phyloP scores from a whole-genome alignment of 1,140 invertebrate species.

The Archivesica marissinica region DNA sequence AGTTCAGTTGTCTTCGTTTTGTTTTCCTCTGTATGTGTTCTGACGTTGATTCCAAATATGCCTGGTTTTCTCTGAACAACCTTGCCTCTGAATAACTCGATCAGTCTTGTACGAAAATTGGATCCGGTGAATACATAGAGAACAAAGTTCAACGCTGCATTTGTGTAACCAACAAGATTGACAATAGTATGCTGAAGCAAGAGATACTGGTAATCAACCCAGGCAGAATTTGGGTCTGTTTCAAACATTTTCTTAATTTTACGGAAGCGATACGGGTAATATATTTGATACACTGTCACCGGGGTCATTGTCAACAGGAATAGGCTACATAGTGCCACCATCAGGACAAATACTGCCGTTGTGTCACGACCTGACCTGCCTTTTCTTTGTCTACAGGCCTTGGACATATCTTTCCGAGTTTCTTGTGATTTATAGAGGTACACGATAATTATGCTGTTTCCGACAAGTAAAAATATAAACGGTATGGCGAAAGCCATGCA shows the following conservation, averaged over 20 bases:
- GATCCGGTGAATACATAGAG: constrained; percentile 44
- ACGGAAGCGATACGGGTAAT: neutral
- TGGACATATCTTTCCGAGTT: neutral
- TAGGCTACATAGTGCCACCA: constrained; percentile 1
- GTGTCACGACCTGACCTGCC: neutral
- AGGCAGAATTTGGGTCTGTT: neutral
- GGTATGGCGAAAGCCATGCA: neutral
- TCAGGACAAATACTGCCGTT: neutral
- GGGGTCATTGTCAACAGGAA: constrained; percentile 42
- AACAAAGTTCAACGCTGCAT: constrained; percentile 44
- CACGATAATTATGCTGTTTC: constrained; percentile 33
- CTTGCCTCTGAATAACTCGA: neutral
- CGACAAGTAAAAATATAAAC: constrained; percentile 12
- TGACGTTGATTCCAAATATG: neutral
- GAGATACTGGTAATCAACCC: constrained; percentile 17
- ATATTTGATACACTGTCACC: neutral
- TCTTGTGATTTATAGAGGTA: neutral
- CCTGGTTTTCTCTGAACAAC: neutral
- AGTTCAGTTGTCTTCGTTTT: neutral
- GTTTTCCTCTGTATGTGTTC: neutral
- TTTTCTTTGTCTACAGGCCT: neutral
- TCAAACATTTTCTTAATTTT: neutral
- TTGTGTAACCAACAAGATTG: constrained; percentile 22
- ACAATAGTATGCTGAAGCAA: neutral
- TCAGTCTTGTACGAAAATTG: constrained; percentile 37